Percentiles rank a stretch among this genome's conserved stretches.
These are phyloP conservation scores for Tetramorium simillimum DNA, from an alignment of 1,140 invertebrate genomes.

Conservation along the genomic window DNA sequence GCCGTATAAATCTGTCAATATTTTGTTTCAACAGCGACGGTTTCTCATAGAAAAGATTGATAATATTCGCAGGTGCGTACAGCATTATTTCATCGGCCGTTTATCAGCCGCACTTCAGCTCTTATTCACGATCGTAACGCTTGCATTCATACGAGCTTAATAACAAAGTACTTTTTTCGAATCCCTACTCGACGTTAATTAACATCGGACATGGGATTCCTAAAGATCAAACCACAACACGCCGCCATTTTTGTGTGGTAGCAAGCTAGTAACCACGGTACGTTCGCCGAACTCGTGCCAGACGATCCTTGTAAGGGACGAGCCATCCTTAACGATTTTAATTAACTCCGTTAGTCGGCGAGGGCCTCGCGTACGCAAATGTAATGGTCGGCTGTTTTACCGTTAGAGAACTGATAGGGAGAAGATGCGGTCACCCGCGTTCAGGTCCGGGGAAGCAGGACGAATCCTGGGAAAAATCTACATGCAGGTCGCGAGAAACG, in stretches of 20 bases:
- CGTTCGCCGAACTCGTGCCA: slow-evolving; percentile 15
- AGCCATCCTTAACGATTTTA: slow-evolving; percentile 75
- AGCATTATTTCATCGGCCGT: neutral
- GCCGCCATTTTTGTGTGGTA: neutral
- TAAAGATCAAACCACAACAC: slow-evolving; percentile 23
- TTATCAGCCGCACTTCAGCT: slow-evolving; percentile 21
- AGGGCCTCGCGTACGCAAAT: slow-evolving; percentile 71
- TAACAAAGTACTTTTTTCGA: neutral
- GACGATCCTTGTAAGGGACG: slow-evolving; percentile 68
- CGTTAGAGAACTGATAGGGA: slow-evolving; percentile 72
- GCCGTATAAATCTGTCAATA: slow-evolving; percentile 61
- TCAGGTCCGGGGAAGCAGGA: slow-evolving; percentile 53
- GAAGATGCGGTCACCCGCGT: slow-evolving; percentile 61
- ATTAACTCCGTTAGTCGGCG: slow-evolving; percentile 74
- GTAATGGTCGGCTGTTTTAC: slow-evolving; percentile 62
- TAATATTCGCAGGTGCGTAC: neutral
- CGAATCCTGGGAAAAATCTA: slow-evolving; percentile 59
- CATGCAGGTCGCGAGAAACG: neutral
- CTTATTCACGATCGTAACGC: neutral
- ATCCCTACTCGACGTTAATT: slow-evolving; percentile 9
- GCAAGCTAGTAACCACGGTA: slow-evolving; percentile 27
- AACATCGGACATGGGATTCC: slow-evolving; percentile 13
- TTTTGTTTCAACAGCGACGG: slow-evolving; percentile 28
- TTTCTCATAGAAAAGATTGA: slow-evolving; percentile 27
- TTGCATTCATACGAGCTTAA: neutral